Base-by-base conservation (phyloP, 2,888 invertebrate species). In the Antitype chi region DNA sequence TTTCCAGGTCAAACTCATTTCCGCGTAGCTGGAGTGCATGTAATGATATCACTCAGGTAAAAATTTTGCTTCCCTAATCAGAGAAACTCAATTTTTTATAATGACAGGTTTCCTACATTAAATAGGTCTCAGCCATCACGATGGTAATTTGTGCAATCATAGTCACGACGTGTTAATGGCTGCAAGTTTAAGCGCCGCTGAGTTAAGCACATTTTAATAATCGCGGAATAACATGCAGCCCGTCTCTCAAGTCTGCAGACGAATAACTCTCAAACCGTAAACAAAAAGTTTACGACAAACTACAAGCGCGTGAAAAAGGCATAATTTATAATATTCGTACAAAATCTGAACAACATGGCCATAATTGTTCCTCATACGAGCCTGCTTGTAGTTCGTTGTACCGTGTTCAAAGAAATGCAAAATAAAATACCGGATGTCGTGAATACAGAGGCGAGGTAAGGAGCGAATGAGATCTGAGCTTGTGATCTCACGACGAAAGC, bases 371-470 rank as follows among this genome's bases (percentile, higher is more conserved):
- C 80, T 75, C 78, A 85, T 88, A 87, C 83, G 85, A 86, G 80
- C 63, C 78, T 85, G 86, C 82, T 85, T 74, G 80, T 89, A 90
- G 90, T 90, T 91, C 86, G 84, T 89, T 88, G 90, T 88, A 85
- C 88, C 78, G 71, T 76, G 84, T 88, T 90, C 87, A 89, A 90
- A 91, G 89, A 90, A 90, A 90, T 84, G 87, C 89, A 90, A 92
- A 91, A 93, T 91, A 94, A 94, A 91, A 90, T 90, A 91, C 95
- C 95, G 95, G 95, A 95, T 95, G 94, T 93, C 93, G 91, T 91
- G 92, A 88, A 91, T 90, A 92, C 91, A 91, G 89, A 90, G 91
- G 90, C 89, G 81, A 89, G n/a, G n/a, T n/a, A n/a, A n/a, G 87
- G 84, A 90, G 88, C 89, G 88, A 91, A 85, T 87, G 86, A 93